phyloP scores from a whole-genome alignment of 2,113 vertebrate species.

The Peromyscus polionotus region DNA sequence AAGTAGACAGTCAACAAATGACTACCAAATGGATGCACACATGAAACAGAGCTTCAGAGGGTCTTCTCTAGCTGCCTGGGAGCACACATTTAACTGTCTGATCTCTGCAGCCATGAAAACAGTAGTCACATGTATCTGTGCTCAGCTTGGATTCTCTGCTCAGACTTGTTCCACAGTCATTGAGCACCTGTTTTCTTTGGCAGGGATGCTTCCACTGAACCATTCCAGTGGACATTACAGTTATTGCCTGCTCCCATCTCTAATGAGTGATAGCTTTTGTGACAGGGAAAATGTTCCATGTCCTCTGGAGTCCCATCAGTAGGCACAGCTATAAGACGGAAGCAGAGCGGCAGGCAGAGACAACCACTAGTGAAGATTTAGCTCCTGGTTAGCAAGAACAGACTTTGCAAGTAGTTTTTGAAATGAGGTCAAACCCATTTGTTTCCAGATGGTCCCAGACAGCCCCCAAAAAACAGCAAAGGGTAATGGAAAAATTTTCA shows the following conservation, averaged over 20 bases:
- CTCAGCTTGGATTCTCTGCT: conserved; percentile 62
- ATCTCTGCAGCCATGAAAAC: background rate
- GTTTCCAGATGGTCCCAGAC: conserved; percentile 73
- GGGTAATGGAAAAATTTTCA: conserved; percentile 67
- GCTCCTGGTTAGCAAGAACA: conserved; percentile 66
- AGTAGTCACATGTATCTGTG: background rate
- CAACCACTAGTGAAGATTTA: conserved; percentile 68
- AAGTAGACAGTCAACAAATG: conserved; percentile 34
- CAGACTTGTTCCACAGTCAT: conserved; percentile 53
- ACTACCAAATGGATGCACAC: background rate
- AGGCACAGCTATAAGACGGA: background rate
- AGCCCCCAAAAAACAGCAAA: conserved; percentile 59
- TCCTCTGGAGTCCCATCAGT: conserved; percentile 70
- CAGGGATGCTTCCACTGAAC: conserved; percentile 55
- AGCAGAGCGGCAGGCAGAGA: conserved; percentile 46
- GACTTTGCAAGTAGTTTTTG: conserved; percentile 68
- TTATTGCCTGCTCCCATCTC: conserved; percentile 39
- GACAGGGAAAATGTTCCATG: conserved; percentile 69
- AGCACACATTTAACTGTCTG: conserved; percentile 56
- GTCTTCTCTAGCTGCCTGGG: background rate
- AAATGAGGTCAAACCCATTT: conserved; percentile 81
- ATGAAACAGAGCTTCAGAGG: conserved; percentile 18
- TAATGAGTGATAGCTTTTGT: conserved; percentile 70
- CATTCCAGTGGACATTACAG: conserved; percentile 64
- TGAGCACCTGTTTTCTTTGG: conserved; percentile 82